Evolutionary conservation across 2,113 vertebrate species (phyloP).

Genomic region (Strix uralensis): DNA sequence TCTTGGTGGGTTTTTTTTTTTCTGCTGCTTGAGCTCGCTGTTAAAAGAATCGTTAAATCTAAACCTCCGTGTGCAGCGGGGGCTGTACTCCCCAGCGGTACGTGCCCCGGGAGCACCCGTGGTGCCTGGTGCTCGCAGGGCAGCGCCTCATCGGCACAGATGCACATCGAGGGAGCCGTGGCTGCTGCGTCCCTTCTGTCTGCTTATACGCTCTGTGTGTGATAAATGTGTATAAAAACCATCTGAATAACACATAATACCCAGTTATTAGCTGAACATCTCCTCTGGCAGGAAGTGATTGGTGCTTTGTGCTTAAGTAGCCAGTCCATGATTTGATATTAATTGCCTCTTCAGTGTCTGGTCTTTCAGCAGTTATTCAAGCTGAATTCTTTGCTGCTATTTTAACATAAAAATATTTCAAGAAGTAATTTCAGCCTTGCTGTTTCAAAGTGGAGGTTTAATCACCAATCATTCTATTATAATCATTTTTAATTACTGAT

Average conservation of each 20-base stretch:
- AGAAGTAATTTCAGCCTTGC: background rate
- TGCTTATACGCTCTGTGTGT: background rate
- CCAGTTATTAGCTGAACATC: background rate
- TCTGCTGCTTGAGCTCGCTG: background rate
- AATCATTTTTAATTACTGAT: background rate
- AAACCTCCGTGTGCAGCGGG: fast-evolving
- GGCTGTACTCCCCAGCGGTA: background rate
- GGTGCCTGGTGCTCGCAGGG: no score
- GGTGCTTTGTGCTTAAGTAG: background rate
- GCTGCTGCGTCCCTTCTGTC: background rate
- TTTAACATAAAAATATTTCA: background rate
- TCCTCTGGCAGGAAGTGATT: background rate
- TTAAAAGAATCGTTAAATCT: fast-evolving
- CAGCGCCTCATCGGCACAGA: no score
- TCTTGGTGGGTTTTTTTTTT: background rate
- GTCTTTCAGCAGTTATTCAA: background rate
- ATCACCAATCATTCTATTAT: background rate
- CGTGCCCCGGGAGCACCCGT: fast-evolving
- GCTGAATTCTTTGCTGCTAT: background rate
- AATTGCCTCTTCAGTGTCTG: background rate
- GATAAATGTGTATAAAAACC: no score
- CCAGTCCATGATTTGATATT: background rate
- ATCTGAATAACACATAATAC: background rate
- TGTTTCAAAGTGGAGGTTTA: background rate
- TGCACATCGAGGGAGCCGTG: background rate